Evolutionary conservation across 2,888 invertebrate species (phyloP).

Genomic region (Odontomyia ornata): DNA sequence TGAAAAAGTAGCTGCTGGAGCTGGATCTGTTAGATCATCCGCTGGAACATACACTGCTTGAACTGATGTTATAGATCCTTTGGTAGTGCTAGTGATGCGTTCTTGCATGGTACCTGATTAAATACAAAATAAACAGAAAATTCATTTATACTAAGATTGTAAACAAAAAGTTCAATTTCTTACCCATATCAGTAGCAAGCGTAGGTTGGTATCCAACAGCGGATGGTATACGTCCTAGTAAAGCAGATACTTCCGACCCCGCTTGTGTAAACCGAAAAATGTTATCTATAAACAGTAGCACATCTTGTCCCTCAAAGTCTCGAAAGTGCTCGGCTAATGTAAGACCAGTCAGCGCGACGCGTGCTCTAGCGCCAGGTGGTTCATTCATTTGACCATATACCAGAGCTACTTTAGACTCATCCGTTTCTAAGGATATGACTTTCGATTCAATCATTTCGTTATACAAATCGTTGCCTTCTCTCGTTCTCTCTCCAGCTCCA

Average conservation of each 20-base stretch:
- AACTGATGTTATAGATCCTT: conserved; percentile 95
- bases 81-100: conserved; percentile 92
- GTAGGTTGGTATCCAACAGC: conserved; percentile 97
- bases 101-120: conserved; percentile 82
- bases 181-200: conserved; percentile 94
- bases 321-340: conserved; percentile 96
- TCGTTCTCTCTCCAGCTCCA: conserved; percentile 94
- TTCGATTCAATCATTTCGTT: conserved; percentile 95
- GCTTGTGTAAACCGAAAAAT: conserved; percentile 95
- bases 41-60: conserved; percentile 96
- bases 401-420: conserved; percentile 83
- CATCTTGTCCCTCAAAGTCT: conserved; percentile 93
- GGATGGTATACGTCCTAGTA: conserved; percentile 93
- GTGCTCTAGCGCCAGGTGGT: conserved; percentile 93
- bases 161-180: not conserved
- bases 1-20: conserved; percentile 94
- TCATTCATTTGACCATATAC: conserved; percentile 98
- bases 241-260: conserved; percentile 88
- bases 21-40: conserved; percentile 96
- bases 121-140: not conserved
- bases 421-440: conserved; percentile 89
- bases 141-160: not conserved
- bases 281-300: conserved; percentile 94
- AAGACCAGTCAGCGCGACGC: conserved; percentile 90
- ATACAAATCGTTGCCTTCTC: conserved; percentile 95